phyloP scores from a whole-genome alignment of 2,888 invertebrate species.

The Apotomis capreana region DNA sequence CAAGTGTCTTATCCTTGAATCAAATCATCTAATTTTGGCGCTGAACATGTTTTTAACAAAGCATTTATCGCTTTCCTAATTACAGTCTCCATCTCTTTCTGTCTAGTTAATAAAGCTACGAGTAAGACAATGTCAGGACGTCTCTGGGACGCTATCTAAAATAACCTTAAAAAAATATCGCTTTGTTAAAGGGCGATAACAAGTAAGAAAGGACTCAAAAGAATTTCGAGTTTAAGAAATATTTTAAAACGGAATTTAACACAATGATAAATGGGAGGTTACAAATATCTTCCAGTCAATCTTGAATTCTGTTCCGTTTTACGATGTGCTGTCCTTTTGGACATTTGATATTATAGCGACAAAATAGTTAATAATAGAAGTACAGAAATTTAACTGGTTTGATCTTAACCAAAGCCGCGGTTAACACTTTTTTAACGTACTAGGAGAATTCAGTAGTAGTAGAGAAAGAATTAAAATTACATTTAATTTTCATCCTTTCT shows the following conservation, averaged over 20 bases:
- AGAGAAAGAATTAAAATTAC: no score
- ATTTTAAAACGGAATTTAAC: slow-evolving; percentile 2
- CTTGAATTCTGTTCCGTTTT: background rate
- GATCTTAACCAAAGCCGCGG: no score
- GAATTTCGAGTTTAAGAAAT: slow-evolving; percentile 15
- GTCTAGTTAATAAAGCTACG: slow-evolving; percentile 21
- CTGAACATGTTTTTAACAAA: slow-evolving; percentile 4
- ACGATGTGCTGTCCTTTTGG: background rate
- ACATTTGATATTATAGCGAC: background rate
- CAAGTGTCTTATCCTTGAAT: background rate
- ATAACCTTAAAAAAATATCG: slow-evolving; percentile 28
- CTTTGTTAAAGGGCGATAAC: slow-evolving; percentile 27
- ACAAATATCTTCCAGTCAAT: background rate
- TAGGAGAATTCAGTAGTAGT: no score
- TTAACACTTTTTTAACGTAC: no score
- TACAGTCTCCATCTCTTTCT: slow-evolving; percentile 34
- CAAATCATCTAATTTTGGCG: background rate
- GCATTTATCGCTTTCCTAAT: slow-evolving; percentile 29
- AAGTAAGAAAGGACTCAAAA: slow-evolving; percentile 27
- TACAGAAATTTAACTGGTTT: no score
- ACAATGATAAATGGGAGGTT: slow-evolving; percentile 6
- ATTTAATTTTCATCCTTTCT: no score
- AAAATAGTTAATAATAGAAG: no score
- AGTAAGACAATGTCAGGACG: slow-evolving; percentile 19
- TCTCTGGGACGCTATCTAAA: slow-evolving; percentile 20